Evolutionary conservation across 2,113 vertebrate genomes (phyloP).

Genomic region (Rhabdornis inornatus): DNA sequence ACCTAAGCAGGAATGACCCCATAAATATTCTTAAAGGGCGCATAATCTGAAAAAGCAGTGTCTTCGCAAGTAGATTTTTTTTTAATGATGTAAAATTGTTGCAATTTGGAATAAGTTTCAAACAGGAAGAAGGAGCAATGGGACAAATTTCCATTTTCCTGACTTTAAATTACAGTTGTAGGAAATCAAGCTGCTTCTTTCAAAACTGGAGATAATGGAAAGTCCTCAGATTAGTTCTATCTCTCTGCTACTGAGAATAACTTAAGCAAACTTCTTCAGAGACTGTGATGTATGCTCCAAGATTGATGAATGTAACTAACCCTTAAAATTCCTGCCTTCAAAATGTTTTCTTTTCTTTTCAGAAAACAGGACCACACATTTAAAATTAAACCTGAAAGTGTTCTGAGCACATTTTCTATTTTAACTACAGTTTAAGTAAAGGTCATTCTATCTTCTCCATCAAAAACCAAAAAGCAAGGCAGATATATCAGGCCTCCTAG

Average conservation of each 20-base stretch:
- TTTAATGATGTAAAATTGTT: not conserved
- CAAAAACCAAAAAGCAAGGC: not conserved
- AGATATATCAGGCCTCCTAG: not conserved
- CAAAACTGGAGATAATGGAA: not conserved
- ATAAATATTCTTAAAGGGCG: slow-evolving; percentile 25
- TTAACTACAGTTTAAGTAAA: not conserved
- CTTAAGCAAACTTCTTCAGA: not conserved
- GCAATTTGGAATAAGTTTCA: not conserved
- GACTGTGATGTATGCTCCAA: not conserved
- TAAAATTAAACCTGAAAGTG: not conserved
- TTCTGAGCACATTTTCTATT: not conserved
- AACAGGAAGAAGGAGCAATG: not conserved
- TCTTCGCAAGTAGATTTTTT: not conserved
- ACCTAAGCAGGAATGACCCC: not conserved
- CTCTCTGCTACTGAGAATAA: not conserved
- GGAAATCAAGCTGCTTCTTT: not conserved
- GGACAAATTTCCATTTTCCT: not conserved
- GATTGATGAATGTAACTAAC: not conserved
- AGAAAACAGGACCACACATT: not conserved
- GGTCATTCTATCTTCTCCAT: not conserved
- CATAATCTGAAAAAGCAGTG: not conserved
- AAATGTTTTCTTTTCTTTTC: not conserved
- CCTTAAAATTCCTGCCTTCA: not conserved
- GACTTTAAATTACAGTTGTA: slow-evolving; percentile 6
- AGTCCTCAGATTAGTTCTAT: not conserved